These are phyloP conservation scores for Chiloscyllium plagiosum DNA, from an alignment of 2,113 vertebrate species.

Conservation along the genomic window DNA sequence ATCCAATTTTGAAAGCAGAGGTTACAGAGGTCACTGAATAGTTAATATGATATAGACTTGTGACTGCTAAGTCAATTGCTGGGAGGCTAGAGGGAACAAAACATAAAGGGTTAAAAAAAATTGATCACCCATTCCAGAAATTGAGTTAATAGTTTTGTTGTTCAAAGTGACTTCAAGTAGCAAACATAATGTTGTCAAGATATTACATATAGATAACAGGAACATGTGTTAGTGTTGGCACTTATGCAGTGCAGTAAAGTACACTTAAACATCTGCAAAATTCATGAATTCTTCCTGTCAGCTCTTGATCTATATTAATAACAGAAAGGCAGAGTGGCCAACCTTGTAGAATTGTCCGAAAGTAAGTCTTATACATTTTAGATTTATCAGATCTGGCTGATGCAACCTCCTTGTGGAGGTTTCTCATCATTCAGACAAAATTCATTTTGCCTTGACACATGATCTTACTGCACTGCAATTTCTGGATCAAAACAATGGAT, in stretches of 20 bases:
- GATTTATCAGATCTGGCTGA: background rate
- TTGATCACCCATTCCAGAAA: too few relatives aligned
- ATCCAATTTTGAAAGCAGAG: background rate
- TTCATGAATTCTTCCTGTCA: background rate
- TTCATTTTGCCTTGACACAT: background rate
- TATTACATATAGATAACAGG: background rate
- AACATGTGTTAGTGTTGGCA: background rate
- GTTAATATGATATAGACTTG: background rate
- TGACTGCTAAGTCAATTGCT: background rate
- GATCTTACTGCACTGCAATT: background rate
- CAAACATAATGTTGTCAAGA: background rate
- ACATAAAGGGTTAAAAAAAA: background rate
- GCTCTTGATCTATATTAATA: background rate
- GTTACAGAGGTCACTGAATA: background rate
- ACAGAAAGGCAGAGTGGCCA: background rate
- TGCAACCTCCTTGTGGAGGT: background rate
- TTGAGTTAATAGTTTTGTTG: background rate
- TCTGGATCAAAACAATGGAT: background rate
- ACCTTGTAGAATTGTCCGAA: background rate
- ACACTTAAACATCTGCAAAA: background rate
- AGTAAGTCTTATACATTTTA: background rate
- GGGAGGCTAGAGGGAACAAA: background rate
- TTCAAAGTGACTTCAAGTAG: background rate
- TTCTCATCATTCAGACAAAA: background rate
- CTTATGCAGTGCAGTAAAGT: background rate